Percentiles rank a stretch among this genome's conserved stretches.
Evolutionary conservation across 2,797 vertebrate genomes (phyloP).

Genomic region (Salarias fasciatus): DNA sequence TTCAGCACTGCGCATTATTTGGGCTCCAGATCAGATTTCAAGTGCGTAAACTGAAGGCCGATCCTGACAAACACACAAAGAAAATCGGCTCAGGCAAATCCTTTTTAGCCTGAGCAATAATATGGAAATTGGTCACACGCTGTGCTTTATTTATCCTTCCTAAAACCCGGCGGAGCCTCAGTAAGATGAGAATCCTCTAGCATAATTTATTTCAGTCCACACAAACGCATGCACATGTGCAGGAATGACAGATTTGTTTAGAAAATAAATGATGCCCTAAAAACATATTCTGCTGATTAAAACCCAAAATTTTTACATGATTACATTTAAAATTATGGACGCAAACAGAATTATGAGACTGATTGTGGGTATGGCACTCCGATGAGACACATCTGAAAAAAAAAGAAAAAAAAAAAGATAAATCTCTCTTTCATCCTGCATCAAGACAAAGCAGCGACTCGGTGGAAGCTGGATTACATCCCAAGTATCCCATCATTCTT

Average conservation of each 20-base stretch:
- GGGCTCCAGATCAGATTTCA: neutral
- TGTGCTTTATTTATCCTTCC: constrained; percentile 22
- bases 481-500: constrained; percentile 32
- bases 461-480: constrained; percentile 36
- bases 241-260: neutral
- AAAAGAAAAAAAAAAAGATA: constrained; percentile 9
- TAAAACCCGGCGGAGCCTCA: constrained; percentile 17
- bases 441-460: constrained; percentile 36
- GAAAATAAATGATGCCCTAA: neutral
- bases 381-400: constrained; percentile 5
- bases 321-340: constrained; percentile 2
- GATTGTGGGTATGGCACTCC: constrained; percentile 5
- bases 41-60: constrained; percentile 1
- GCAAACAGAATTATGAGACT: constrained; percentile 2
- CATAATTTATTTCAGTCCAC: constrained; percentile 5
- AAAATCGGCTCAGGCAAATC: constrained; percentile 10
- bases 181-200: constrained; percentile 16
- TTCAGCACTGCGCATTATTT: neutral
- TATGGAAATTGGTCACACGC: constrained; percentile 7
- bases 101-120: constrained; percentile 1
- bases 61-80: neutral
- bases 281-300: constrained; percentile 8
- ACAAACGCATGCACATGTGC: constrained; percentile 23
- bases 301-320: constrained; percentile 5
- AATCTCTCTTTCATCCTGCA: constrained; percentile 28